A percentile compares a stretch with the other conserved stretches of the same genome.
Conservation (phyloP, 2,888 invertebrate genomes). For the Malthinus flaveolus region DNA sequence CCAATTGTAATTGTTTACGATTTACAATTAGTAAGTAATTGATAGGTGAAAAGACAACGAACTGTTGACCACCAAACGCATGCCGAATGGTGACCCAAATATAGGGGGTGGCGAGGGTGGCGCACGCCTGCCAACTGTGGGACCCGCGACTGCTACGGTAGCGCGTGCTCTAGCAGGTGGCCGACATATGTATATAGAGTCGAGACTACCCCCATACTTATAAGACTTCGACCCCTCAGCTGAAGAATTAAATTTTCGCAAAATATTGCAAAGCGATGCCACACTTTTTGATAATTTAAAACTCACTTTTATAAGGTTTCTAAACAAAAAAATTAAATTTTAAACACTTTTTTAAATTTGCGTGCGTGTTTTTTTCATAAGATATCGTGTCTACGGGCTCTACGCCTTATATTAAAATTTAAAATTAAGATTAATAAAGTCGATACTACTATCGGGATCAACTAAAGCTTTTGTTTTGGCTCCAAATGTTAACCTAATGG, state of each 20-base stretch:
- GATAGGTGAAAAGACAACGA: conserved; percentile 2
- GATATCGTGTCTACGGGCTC: conserved; percentile 22
- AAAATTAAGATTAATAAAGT: conserved; percentile 6
- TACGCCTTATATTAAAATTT: conserved; percentile 9
- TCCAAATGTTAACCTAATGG: conserved; percentile 13
- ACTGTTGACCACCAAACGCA: conserved; percentile 17
- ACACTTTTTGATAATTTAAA: conserved; percentile 1
- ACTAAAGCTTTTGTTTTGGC: conserved; percentile 11
- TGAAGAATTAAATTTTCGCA: conserved; percentile 21
- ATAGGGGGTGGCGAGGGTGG: conserved; percentile 38
- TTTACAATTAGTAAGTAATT: background rate
- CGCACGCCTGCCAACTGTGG: conserved; percentile 43
- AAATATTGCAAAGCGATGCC: conserved; percentile 11
- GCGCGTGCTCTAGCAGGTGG: conserved; percentile 42
- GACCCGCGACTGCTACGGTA: conserved; percentile 32
- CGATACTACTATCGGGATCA: conserved; percentile 7
- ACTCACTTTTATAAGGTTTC: background rate
- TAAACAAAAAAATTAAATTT: too few species aligned
- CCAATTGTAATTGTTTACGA: background rate
- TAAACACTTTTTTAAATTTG: too few species aligned
- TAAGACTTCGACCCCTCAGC: conserved; percentile 25
- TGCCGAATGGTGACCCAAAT: conserved; percentile 24
- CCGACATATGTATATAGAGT: conserved; percentile 37
- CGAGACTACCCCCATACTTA: conserved; percentile 26
- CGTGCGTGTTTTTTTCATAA: conserved; percentile 6